Evolutionary conservation across 2,888 invertebrate species (phyloP).

Genomic region (Crocallis elinguaria): DNA sequence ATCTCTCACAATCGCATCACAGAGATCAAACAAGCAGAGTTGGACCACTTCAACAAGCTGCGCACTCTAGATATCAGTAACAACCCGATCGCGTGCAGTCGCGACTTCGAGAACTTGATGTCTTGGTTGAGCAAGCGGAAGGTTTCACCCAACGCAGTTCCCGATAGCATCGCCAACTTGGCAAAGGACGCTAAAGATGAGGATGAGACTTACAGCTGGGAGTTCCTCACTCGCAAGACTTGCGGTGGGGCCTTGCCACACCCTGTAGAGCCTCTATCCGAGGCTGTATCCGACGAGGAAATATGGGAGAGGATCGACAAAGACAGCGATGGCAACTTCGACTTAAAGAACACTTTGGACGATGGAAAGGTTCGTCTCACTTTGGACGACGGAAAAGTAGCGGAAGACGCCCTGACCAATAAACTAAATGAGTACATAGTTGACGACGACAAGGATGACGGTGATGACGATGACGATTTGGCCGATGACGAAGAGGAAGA

Average conservation of each 20-base stretch:
- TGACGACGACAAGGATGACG: conserved; percentile 58
- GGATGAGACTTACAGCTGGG: conserved; percentile 74
- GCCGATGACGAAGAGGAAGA: conserved; percentile 63
- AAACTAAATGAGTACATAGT: conserved; percentile 44
- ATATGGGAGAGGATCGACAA: conserved; percentile 78
- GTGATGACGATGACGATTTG: conserved; percentile 66
- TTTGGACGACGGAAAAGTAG: too few species aligned
- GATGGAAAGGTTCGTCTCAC: conserved; percentile 71
- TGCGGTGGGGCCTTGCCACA: conserved; percentile 68
- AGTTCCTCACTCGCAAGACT: conserved; percentile 73
- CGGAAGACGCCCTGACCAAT: conserved; percentile 48
- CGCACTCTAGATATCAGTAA: conserved; percentile 86
- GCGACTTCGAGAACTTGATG: conserved; percentile 88
- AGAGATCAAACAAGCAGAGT: conserved; percentile 84
- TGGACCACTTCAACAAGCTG: conserved; percentile 84
- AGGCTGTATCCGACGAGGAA: conserved; percentile 71
- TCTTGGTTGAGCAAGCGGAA: conserved; percentile 85
- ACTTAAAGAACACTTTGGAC: conserved; percentile 72
- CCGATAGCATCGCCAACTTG: conserved; percentile 70
- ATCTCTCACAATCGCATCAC: conserved; percentile 85
- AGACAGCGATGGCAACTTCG: conserved; percentile 69
- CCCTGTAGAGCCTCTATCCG: conserved; percentile 62
- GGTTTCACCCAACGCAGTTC: conserved; percentile 80
- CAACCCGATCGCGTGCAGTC: conserved; percentile 88
- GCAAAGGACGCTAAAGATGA: conserved; percentile 68